Conservation (phyloP, 2,113 vertebrate genomes). For the Heptranchias perlo region DNA sequence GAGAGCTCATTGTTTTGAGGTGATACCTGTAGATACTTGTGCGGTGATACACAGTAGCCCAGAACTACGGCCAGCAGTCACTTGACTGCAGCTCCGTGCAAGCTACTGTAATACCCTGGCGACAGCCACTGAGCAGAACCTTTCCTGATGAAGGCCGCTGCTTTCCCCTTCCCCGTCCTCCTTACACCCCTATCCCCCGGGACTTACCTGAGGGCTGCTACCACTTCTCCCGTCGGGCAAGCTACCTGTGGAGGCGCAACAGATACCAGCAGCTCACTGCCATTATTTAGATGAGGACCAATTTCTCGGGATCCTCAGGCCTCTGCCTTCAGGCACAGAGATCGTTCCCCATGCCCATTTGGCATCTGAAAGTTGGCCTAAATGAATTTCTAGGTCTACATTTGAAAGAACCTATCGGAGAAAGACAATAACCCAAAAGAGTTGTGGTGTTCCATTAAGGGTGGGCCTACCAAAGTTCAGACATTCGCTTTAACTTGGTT, state of each 20-base stretch:
- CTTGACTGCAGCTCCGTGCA: not conserved
- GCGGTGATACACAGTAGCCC: not conserved
- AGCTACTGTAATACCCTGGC: not conserved
- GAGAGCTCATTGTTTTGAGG: too few relatives aligned
- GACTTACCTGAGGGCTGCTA: not conserved
- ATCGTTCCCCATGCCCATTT: not conserved
- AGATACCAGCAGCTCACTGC: not conserved
- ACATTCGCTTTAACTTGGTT: not conserved
- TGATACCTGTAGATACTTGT: not conserved
- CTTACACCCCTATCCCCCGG: not conserved
- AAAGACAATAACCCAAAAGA: not conserved
- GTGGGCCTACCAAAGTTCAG: not conserved
- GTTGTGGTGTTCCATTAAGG: not conserved
- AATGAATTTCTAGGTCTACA: not conserved
- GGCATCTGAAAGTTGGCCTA: not conserved
- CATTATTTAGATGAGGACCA: not conserved
- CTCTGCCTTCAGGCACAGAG: not conserved
- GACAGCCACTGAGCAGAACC: not conserved
- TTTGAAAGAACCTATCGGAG: not conserved
- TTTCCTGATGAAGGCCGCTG: not conserved
- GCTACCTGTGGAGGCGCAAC: not conserved
- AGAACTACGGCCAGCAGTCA: not conserved
- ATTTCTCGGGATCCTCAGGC: not conserved
- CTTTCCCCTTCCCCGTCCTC: not conserved
- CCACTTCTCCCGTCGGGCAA: not conserved